phyloP scores from a whole-genome alignment of 2,797 vertebrate genomes.

The Brotula barbata region DNA sequence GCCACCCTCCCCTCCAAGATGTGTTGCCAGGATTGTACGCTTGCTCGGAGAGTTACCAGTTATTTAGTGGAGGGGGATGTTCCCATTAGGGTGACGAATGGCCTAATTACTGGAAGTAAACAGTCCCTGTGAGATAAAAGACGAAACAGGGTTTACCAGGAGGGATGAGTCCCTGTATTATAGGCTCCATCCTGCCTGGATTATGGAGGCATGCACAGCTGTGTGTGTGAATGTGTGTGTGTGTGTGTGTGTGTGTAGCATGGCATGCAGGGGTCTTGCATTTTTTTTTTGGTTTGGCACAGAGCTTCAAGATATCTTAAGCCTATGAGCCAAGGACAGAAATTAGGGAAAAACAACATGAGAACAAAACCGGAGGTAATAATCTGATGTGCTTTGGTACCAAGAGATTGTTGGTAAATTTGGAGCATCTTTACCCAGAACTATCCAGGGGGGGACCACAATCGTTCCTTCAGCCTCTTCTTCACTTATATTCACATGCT shows the following conservation, averaged over 20 bases:
- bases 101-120: constrained; percentile 79
- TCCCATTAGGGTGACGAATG: constrained; percentile 82
- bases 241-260: constrained; percentile 10
- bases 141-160: constrained; percentile 55
- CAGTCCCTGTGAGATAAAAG: constrained; percentile 74
- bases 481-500: no score
- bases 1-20: constrained; percentile 46
- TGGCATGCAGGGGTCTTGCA: constrained; percentile 23
- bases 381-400: no score
- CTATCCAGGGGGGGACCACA: no score
- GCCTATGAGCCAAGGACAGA: no score
- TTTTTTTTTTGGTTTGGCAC: constrained; percentile 20
- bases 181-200: constrained; percentile 56
- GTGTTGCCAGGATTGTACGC: constrained; percentile 49
- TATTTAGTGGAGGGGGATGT: constrained; percentile 68
- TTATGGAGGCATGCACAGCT: constrained; percentile 44
- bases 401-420: no score
- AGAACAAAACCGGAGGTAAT: no score
- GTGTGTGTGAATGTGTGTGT: constrained; percentile 3
- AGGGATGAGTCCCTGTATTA: constrained; percentile 61
- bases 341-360: no score
- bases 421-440: no score
- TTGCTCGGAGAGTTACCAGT: constrained; percentile 54
- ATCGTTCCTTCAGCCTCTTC: no score
- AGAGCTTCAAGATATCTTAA: no score